Conservation (phyloP, 2,888 invertebrate species). For the Folsomia manolachei region DNA sequence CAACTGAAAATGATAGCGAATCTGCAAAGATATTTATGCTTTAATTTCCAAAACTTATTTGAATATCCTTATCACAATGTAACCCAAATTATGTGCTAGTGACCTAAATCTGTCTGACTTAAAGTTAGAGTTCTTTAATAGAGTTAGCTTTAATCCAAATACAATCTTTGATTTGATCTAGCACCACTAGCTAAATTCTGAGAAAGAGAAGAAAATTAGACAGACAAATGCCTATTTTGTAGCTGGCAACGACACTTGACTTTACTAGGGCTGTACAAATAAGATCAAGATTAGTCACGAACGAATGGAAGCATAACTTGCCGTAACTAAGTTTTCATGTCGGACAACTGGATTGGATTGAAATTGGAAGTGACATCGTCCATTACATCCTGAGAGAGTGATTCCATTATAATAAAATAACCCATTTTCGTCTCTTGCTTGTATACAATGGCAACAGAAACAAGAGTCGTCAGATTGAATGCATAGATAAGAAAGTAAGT, state of each 20-base stretch:
- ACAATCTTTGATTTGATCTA: no score
- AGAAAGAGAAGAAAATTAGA: neutral
- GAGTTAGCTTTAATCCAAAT: no score
- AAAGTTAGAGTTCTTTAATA: no score
- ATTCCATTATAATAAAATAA: slow-evolving; percentile 8
- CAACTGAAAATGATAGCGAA: no score
- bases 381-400: neutral
- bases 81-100: no score
- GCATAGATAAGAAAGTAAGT: neutral
- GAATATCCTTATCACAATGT: no score
- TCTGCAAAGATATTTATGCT: no score
- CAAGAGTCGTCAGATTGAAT: neutral
- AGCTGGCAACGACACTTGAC: neutral
- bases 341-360: neutral
- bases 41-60: no score
- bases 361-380: slow-evolving; percentile 6
- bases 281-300: slow-evolving; percentile 3
- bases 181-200: no score
- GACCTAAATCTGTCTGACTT: neutral
- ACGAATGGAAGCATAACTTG: slow-evolving; percentile 2
- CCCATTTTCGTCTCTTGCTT: neutral
- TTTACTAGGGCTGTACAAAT: neutral
- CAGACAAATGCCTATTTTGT: slow-evolving; percentile 3
- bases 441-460: neutral
- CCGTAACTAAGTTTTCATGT: neutral